A percentile compares a stretch with the other conserved stretches of the same genome.
Conservation (phyloP, 1,140 invertebrate species). For the Hylaeus anthracinus region DNA sequence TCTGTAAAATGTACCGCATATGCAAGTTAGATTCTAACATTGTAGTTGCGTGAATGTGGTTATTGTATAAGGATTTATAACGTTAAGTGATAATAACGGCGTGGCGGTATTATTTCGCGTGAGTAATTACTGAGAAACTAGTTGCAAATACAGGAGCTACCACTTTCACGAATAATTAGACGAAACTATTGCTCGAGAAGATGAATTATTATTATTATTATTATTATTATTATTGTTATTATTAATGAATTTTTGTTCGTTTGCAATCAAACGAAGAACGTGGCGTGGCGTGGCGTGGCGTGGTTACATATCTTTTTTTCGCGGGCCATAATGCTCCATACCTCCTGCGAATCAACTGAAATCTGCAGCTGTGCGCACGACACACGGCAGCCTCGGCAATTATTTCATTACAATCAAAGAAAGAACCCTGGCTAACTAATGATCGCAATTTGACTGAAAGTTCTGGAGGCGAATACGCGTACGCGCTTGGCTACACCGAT, state of each 20-base stretch:
- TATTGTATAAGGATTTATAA: neutral
- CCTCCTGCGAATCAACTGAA: slow-evolving; percentile 17
- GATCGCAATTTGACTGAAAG: slow-evolving; percentile 56
- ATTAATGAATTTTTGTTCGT: neutral
- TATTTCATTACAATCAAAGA: slow-evolving; percentile 60
- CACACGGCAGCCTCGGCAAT: slow-evolving; percentile 39
- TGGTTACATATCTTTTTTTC: no score
- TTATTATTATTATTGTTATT: no score
- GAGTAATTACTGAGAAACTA: slow-evolving; percentile 24
- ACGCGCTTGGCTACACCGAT: slow-evolving; percentile 20
- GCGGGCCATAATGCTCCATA: no score
- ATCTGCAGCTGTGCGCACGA: slow-evolving; percentile 48
- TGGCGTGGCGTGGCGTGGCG: no score
- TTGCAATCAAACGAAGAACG: no score
- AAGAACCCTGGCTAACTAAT: slow-evolving; percentile 44
- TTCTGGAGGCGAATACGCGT: slow-evolving; percentile 12
- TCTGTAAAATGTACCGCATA: neutral
- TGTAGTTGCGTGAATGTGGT: neutral
- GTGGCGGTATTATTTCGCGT: slow-evolving; percentile 3
- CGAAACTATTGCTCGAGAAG: neutral
- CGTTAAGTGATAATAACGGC: neutral
- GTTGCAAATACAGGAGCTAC: neutral
- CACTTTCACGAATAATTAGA: slow-evolving; percentile 3
- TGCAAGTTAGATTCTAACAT: neutral
- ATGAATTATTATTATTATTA: no score